Evolutionary conservation across 2,888 invertebrate species (phyloP).

Genomic region (Mythimna lalbum): DNA sequence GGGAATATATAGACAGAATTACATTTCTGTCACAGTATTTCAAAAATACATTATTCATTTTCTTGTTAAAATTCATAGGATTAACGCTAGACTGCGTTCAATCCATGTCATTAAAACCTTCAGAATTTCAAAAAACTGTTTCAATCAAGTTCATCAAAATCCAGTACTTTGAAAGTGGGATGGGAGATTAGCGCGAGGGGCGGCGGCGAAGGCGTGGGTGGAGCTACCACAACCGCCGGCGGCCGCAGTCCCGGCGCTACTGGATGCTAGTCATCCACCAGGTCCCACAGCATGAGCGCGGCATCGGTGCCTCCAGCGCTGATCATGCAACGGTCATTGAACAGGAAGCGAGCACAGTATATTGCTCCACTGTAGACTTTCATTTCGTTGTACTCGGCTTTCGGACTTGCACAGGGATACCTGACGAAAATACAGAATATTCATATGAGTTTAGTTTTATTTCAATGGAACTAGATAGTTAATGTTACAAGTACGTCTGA

Average conservation of each 20-base stretch:
- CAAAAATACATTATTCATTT: constrained; percentile 18
- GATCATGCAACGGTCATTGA: constrained; percentile 96
- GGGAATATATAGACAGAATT: constrained; percentile 23
- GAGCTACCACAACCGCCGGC: constrained; percentile 82
- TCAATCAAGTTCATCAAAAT: constrained; percentile 87
- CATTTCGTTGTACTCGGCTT: constrained; percentile 96
- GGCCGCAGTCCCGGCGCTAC: constrained; percentile 78
- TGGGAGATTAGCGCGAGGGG: constrained; percentile 74
- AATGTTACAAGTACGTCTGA: background rate
- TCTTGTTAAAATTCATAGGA: constrained; percentile 7
- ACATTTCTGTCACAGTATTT: constrained; percentile 14
- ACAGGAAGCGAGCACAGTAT: constrained; percentile 95
- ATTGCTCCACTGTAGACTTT: constrained; percentile 96
- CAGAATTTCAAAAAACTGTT: constrained; percentile 35
- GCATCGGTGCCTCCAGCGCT: constrained; percentile 97
- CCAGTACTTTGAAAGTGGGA: constrained; percentile 82
- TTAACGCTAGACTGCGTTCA: constrained; percentile 24
- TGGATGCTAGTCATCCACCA: constrained; percentile 94
- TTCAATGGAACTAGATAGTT: background rate
- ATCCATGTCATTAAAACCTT: constrained; percentile 33
- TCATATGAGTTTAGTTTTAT: background rate
- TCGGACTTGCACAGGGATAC: constrained; percentile 96
- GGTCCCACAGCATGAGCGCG: constrained; percentile 97
- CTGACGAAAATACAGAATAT: constrained; percentile 78
- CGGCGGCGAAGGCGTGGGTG: constrained; percentile 85